phyloP scores from a whole-genome alignment of 1,140 invertebrate species.

The Aphelenchoides avenae region DNA sequence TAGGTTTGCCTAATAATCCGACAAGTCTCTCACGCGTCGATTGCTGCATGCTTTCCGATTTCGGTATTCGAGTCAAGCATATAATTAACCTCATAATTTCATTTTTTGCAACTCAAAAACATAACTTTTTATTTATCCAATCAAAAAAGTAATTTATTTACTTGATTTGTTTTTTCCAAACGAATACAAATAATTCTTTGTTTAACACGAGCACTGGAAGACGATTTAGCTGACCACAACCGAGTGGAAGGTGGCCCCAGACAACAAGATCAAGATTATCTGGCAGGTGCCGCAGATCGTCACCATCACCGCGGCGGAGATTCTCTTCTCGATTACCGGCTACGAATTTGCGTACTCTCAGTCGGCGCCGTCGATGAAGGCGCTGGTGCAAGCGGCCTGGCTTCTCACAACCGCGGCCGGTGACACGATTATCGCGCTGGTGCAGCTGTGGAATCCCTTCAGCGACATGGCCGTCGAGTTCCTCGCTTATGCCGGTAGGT shows the following conservation, averaged over 20 bases:
- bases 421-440: constrained; percentile 79
- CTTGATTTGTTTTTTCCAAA: not conserved
- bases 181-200: no score
- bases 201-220: no score
- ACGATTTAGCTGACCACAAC: no score
- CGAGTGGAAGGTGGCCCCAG: constrained; percentile 67
- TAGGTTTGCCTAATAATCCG: constrained; percentile 1
- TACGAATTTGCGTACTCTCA: constrained; percentile 57
- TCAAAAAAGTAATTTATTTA: not conserved
- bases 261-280: constrained; percentile 48
- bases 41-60: no score
- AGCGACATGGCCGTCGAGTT: constrained; percentile 63
- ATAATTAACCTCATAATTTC: no score
- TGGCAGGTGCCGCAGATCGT: constrained; percentile 58
- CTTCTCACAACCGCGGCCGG: constrained; percentile 80
- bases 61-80: no score
- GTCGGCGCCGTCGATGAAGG: constrained; percentile 61
- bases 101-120: not conserved
- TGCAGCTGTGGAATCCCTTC: constrained; percentile 70
- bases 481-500: constrained; percentile 5
- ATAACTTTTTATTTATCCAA: not conserved
- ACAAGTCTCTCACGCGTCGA: no score
- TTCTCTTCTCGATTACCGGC: constrained; percentile 57
- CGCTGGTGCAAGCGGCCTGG: no score
- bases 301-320: constrained; percentile 55